phyloP scores from a whole-genome alignment of 1,140 invertebrate species.

The Vanessa tameamea region DNA sequence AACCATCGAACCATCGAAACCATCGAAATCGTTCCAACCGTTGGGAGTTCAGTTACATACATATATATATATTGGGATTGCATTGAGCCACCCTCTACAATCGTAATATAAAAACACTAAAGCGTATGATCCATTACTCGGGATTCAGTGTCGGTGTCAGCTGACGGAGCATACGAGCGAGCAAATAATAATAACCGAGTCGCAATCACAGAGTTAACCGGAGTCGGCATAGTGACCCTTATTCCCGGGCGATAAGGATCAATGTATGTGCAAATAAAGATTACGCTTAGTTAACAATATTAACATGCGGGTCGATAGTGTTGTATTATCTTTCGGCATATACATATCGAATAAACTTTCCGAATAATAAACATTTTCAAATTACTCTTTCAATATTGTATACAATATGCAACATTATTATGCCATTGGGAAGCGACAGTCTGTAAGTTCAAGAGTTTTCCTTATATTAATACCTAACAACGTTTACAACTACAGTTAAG shows the following conservation, averaged over 20 bases:
- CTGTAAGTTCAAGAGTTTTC: too few relatives aligned
- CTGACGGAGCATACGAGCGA: slow-evolving; percentile 35
- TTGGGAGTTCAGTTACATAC: too few relatives aligned
- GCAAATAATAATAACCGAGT: slow-evolving; percentile 34
- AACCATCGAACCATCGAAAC: too few relatives aligned
- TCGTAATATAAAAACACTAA: slow-evolving; percentile 20
- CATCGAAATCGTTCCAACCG: too few relatives aligned
- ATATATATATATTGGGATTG: not conserved
- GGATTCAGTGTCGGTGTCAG: slow-evolving; percentile 37
- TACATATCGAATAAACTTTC: slow-evolving; percentile 37
- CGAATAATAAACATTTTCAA: not conserved
- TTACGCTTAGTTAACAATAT: slow-evolving; percentile 54
- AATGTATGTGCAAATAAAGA: slow-evolving; percentile 32
- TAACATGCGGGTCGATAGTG: slow-evolving; percentile 55
- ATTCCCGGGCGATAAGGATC: slow-evolving; percentile 43
- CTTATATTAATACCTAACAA: too few relatives aligned
- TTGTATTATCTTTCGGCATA: not conserved
- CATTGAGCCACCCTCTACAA: slow-evolving; percentile 22
- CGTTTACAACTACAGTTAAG: too few relatives aligned
- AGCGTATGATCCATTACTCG: slow-evolving; percentile 5
- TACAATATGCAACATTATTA: not conserved
- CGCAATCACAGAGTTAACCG: not conserved
- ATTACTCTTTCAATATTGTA: not conserved
- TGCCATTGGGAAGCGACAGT: too few relatives aligned
- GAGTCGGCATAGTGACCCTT: slow-evolving; percentile 38